phyloP scores from a whole-genome alignment of 2,888 invertebrate species.

The Polydrusus pterygomalis region DNA sequence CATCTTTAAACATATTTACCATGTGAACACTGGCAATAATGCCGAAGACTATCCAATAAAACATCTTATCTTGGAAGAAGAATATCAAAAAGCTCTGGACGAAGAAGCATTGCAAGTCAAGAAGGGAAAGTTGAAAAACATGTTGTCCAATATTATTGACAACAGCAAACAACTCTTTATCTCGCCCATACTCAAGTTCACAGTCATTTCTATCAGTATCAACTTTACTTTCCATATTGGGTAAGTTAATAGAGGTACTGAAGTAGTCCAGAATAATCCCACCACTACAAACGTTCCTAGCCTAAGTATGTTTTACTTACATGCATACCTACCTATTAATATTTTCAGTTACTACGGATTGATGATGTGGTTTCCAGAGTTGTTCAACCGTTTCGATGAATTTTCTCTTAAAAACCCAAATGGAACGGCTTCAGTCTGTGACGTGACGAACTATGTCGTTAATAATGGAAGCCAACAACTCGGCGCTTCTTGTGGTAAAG shows the following conservation, averaged over 20 bases:
- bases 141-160: slow-evolving; percentile 85
- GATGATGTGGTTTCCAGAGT: slow-evolving; percentile 98
- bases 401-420: slow-evolving; percentile 81
- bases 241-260: too few relatives aligned
- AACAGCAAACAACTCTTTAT: slow-evolving; percentile 89
- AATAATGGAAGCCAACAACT: slow-evolving; percentile 76
- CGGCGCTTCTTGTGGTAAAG: slow-evolving; percentile 78
- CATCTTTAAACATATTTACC: slow-evolving; percentile 87
- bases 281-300: too few relatives aligned
- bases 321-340: not conserved
- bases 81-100: slow-evolving; percentile 64
- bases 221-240: slow-evolving; percentile 96
- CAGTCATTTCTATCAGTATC: slow-evolving; percentile 88
- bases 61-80: slow-evolving; percentile 76
- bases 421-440: slow-evolving; percentile 81
- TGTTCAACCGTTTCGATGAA: slow-evolving; percentile 93
- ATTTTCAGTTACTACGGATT: slow-evolving; percentile 88
- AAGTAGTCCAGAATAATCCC: slow-evolving; percentile 49
- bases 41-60: slow-evolving; percentile 86
- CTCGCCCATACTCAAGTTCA: slow-evolving; percentile 88
- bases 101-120: slow-evolving; percentile 71
- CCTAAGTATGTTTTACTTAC: too few relatives aligned
- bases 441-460: slow-evolving; percentile 86
- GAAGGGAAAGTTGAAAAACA: slow-evolving; percentile 81
- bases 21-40: slow-evolving; percentile 85